Evolutionary conservation across 2,797 vertebrate genomes (phyloP).

Genomic region (Gorsachius magnificus): DNA sequence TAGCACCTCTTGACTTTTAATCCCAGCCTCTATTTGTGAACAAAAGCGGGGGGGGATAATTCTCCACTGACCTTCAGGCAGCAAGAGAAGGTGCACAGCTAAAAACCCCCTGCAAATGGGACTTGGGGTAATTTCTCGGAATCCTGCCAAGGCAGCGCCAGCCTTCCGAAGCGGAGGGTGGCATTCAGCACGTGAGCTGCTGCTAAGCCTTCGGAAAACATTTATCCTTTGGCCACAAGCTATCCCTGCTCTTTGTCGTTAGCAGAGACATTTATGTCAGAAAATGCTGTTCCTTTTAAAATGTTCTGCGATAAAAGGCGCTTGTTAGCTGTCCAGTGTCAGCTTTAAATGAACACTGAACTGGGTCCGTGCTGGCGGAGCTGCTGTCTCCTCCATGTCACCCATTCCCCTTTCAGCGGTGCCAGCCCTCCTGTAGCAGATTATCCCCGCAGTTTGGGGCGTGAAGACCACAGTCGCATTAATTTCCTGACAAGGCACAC

Average conservation of each 20-base stretch:
- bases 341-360: neutral
- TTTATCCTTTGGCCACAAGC: slow-evolving; percentile 13
- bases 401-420: slow-evolving; percentile 1
- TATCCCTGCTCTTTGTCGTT: neutral
- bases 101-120: neutral
- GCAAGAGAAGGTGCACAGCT: neutral
- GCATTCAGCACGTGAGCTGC: neutral
- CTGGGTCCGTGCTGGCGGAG: slow-evolving; percentile 16
- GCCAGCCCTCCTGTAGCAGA: slow-evolving; percentile 4
- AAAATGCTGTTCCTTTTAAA: slow-evolving; percentile 21
- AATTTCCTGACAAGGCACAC: slow-evolving; percentile 32
- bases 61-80: neutral
- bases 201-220: neutral
- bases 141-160: neutral
- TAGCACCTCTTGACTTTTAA: neutral
- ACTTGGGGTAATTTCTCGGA: slow-evolving; percentile 2
- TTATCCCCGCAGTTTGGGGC: slow-evolving; percentile 13
- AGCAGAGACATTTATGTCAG: slow-evolving; percentile 33
- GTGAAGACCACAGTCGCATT: slow-evolving; percentile 20
- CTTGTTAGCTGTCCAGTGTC: neutral
- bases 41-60: neutral
- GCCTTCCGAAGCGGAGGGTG: neutral
- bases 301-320: slow-evolving; percentile 10
- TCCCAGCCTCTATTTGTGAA: neutral
- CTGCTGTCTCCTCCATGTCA: neutral